Evolutionary conservation across 64 coral and sea anemone species (phyloP).

Genomic region (Trachythela sp.): DNA sequence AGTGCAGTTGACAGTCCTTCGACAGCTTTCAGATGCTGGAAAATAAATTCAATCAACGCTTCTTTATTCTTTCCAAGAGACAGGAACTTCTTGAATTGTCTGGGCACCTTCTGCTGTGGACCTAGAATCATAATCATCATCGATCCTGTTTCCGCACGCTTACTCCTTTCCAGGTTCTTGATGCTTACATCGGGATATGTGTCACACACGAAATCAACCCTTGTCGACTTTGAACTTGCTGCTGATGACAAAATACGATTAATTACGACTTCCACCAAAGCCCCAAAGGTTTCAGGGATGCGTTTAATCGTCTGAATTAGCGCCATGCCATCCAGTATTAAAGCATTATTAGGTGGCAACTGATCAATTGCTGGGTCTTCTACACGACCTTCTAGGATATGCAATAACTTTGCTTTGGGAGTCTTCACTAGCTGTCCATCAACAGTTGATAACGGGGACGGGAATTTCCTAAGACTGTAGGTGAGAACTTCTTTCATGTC

Average conservation of each 20-base stretch:
- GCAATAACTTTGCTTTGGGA: not conserved
- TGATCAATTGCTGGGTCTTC: not conserved
- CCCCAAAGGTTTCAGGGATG: not conserved
- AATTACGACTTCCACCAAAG: not conserved
- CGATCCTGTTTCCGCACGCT: not conserved
- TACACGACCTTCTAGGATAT: not conserved
- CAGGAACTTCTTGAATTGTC: constrained; percentile 14
- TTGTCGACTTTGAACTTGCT: not conserved
- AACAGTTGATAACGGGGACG: not conserved
- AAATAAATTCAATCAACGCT: not conserved
- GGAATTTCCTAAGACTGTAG: not conserved
- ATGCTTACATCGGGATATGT: not conserved
- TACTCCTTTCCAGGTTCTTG: constrained; percentile 18
- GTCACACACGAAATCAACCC: constrained; percentile 21
- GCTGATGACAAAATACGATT: not conserved
- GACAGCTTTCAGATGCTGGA: not conserved
- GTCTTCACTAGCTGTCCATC: not conserved
- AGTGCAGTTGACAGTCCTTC: not conserved
- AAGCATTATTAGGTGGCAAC: not conserved
- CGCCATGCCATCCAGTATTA: not conserved
- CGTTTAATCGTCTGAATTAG: not conserved
- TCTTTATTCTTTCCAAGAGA: constrained; percentile 12
- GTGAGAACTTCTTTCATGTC: not conserved
- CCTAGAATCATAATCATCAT: not conserved
- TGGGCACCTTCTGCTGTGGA: not conserved